phyloP scores from a whole-genome alignment of 2,888 invertebrate genomes.

The Atethmia centrago region DNA sequence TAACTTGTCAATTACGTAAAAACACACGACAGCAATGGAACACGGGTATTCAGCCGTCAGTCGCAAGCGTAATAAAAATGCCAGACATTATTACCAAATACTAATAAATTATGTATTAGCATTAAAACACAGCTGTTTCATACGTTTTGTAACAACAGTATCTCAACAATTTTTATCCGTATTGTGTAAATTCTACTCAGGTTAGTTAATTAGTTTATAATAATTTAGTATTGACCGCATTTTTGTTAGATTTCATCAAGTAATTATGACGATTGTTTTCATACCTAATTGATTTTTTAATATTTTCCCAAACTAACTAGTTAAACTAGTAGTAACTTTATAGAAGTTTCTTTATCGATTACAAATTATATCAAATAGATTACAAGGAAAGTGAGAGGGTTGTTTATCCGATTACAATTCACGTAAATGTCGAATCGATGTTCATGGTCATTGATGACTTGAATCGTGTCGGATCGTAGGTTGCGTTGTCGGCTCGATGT shows the following conservation, averaged over 20 bases:
- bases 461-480: slow-evolving; percentile 67
- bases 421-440: slow-evolving; percentile 75
- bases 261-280: neutral
- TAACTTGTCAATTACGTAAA: slow-evolving; percentile 24
- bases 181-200: slow-evolving; percentile 26
- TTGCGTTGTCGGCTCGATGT: slow-evolving; percentile 60
- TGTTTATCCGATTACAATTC: slow-evolving; percentile 64
- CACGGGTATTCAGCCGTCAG: slow-evolving; percentile 12
- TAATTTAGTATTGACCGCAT: neutral
- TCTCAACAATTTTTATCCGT: slow-evolving; percentile 15
- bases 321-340: neutral
- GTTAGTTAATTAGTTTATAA: slow-evolving; percentile 9
- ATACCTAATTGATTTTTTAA: neutral
- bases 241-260: slow-evolving; percentile 1
- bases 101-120: slow-evolving; percentile 46
- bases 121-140: slow-evolving; percentile 43
- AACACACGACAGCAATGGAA: slow-evolving; percentile 16
- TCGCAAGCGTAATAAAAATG: slow-evolving; percentile 38
- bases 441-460: slow-evolving; percentile 71
- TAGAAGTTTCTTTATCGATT: neutral
- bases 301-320: neutral
- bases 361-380: slow-evolving; percentile 36
- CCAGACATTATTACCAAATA: slow-evolving; percentile 55
- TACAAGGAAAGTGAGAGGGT: slow-evolving; percentile 74
- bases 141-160: slow-evolving; percentile 35